Evolutionary conservation across 2,888 invertebrate genomes (phyloP).

Genomic region (Lasioglossum calceatum): DNA sequence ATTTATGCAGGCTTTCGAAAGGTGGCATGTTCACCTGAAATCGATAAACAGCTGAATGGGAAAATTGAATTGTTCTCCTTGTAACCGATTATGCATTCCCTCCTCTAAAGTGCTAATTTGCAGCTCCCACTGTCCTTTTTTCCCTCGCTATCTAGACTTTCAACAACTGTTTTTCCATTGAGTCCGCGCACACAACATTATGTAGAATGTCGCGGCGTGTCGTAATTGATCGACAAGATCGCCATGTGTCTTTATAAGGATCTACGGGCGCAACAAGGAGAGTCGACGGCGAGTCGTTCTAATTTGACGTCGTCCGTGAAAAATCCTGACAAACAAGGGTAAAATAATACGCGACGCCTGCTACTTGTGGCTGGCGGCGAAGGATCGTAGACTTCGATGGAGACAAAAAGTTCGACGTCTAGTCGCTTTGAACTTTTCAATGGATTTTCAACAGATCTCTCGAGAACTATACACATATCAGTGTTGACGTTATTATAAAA

Average conservation of each 20-base stretch:
- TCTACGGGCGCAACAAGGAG: slow-evolving; percentile 44
- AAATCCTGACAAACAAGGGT: slow-evolving; percentile 39
- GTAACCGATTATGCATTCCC: neutral
- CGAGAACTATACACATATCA: neutral
- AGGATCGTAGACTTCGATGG: neutral
- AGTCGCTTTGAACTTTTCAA: neutral
- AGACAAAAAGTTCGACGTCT: slow-evolving; percentile 16
- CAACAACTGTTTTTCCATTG: slow-evolving; percentile 12
- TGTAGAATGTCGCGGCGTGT: slow-evolving; percentile 36
- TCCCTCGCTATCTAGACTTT: neutral
- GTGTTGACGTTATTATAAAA: slow-evolving; percentile 14
- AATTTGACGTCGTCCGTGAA: slow-evolving; percentile 57
- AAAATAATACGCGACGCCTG: slow-evolving; percentile 22
- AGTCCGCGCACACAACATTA: slow-evolving; percentile 15
- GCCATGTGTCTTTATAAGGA: slow-evolving; percentile 57
- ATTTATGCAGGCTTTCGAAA: slow-evolving; percentile 62
- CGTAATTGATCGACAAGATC: slow-evolving; percentile 39
- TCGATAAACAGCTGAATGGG: slow-evolving; percentile 33
- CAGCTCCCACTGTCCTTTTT: neutral
- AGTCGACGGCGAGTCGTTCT: slow-evolving; percentile 45
- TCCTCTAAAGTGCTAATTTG: neutral
- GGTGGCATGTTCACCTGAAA: slow-evolving; percentile 32
- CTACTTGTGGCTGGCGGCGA: slow-evolving; percentile 3
- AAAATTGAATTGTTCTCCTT: slow-evolving; percentile 19
- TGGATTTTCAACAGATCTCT: neutral